phyloP scores from a whole-genome alignment of 1,140 invertebrate species.

The Cherax destructor region DNA sequence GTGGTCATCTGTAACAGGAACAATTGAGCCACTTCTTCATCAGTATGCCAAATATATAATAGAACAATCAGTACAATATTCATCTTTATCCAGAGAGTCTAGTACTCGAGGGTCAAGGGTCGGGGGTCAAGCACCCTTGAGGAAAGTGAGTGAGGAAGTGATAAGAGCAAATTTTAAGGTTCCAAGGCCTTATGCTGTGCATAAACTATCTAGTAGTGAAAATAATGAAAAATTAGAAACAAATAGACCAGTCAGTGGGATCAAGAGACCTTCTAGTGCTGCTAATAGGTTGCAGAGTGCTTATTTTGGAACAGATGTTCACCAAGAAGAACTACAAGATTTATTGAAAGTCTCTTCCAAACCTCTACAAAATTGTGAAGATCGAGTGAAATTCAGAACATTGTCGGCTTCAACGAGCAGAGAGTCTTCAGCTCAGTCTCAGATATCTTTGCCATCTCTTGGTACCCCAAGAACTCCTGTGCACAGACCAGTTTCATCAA shows the following conservation, averaged over 20 bases:
- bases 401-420: constrained; percentile 38
- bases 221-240: not conserved
- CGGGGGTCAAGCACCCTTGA: constrained; percentile 15
- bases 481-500: constrained; percentile 51
- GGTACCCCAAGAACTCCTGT: constrained; percentile 39
- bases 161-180: constrained; percentile 14
- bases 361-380: constrained; percentile 37
- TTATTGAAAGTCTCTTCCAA: constrained; percentile 44
- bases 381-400: constrained; percentile 1
- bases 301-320: constrained; percentile 13
- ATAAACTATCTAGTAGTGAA: constrained; percentile 32
- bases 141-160: constrained; percentile 45
- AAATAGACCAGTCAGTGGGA: constrained; percentile 37
- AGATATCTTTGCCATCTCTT: constrained; percentile 45
- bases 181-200: constrained; percentile 10
- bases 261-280: constrained; percentile 41
- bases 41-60: constrained; percentile 62
- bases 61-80: constrained; percentile 63
- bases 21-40: constrained; percentile 58
- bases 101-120: constrained; percentile 53
- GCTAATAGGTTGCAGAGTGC: constrained; percentile 33
- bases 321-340: constrained; percentile 48
- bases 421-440: constrained; percentile 38
- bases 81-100: constrained; percentile 48
- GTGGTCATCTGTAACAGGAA: constrained; percentile 49